Evolutionary conservation across 2,888 invertebrate genomes (phyloP).

Genomic region (Agrochola litura): DNA sequence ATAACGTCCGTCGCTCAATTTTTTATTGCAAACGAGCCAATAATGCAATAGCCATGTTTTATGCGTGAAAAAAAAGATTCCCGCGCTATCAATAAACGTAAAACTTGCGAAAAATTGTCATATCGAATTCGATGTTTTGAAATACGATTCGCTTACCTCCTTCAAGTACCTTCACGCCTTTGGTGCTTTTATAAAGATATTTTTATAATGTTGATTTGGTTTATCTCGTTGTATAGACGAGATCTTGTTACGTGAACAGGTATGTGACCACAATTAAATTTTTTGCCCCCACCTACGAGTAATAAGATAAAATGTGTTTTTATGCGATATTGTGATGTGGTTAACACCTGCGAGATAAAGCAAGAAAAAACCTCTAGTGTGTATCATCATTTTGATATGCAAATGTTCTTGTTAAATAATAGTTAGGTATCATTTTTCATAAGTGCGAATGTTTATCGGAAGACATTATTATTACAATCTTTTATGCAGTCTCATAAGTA

Average conservation of each 20-base stretch:
- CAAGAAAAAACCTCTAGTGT: slow-evolving; percentile 59
- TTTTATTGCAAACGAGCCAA: slow-evolving; percentile 41
- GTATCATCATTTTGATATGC: slow-evolving; percentile 73
- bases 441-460: slow-evolving; percentile 7
- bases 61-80: slow-evolving; percentile 51
- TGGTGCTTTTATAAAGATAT: slow-evolving; percentile 75
- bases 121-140: slow-evolving; percentile 87
- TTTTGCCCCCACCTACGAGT: slow-evolving; percentile 74
- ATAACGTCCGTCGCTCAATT: slow-evolving; percentile 21
- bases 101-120: slow-evolving; percentile 81
- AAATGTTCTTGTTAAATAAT: slow-evolving; percentile 67
- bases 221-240: slow-evolving; percentile 79
- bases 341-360: slow-evolving; percentile 74
- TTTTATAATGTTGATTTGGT: slow-evolving; percentile 82
- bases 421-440: slow-evolving; percentile 61
- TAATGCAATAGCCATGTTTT: slow-evolving; percentile 34
- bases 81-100: slow-evolving; percentile 69
- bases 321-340: slow-evolving; percentile 69
- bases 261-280: slow-evolving; percentile 79
- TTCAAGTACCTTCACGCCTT: slow-evolving; percentile 78
- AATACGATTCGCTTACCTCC: slow-evolving; percentile 83
- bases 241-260: slow-evolving; percentile 83
- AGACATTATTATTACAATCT: slow-evolving; percentile 2
- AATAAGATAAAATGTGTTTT: slow-evolving; percentile 72
- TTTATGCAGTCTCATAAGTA: background rate